phyloP scores from a whole-genome alignment of 2,888 invertebrate species.

The Micoletzkya japonica region DNA sequence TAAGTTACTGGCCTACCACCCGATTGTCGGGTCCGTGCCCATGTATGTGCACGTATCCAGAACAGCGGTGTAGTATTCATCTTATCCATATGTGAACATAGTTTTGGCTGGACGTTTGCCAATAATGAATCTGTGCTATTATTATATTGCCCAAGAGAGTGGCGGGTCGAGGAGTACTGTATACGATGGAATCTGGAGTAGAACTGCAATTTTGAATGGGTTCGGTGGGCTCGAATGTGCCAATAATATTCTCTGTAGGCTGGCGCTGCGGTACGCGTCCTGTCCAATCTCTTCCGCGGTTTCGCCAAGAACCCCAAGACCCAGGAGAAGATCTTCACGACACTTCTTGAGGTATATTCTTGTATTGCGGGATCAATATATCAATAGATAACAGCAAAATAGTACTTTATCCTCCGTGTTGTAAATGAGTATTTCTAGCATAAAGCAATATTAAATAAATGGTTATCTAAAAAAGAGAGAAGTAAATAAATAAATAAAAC shows the following conservation, averaged over 20 bases:
- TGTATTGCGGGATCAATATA: neutral
- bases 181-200: no score
- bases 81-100: neutral
- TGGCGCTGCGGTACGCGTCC: constrained; percentile 69
- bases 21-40: no score
- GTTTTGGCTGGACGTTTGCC: neutral
- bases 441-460: no score
- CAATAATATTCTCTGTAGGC: constrained; percentile 39
- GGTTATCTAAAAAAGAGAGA: no score
- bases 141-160: neutral
- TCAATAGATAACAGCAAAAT: neutral
- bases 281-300: constrained; percentile 90
- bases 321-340: constrained; percentile 77
- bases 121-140: neutral
- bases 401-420: no score
- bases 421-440: no score
- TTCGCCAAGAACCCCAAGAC: constrained; percentile 78
- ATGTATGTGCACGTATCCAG: no score
- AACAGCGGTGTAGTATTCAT: neutral
- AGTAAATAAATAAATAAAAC: neutral
- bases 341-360: constrained; percentile 30
- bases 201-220: no score
- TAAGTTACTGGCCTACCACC: no score
- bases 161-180: no score
- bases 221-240: neutral